Conservation (phyloP, 2,888 invertebrate species). For the Ernsta delagoae region DNA sequence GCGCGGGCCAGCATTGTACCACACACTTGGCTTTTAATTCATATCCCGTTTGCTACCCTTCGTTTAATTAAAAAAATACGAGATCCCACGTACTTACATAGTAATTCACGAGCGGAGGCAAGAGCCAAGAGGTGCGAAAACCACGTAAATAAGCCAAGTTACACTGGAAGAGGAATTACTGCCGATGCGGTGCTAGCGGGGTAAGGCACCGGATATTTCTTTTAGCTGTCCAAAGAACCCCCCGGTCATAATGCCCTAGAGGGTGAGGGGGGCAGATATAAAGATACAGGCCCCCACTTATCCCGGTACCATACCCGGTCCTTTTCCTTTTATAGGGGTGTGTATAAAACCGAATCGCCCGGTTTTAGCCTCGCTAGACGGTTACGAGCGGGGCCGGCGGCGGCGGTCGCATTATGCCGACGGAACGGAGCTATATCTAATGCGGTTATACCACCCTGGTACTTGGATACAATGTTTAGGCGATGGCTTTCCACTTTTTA, state of each 20-base stretch:
- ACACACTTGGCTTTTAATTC: constrained; percentile 35
- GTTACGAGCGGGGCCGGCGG: constrained; percentile 81
- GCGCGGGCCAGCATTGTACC: constrained; percentile 20
- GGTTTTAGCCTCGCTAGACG: constrained; percentile 83
- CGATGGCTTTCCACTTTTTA: constrained; percentile 52
- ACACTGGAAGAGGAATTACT: constrained; percentile 77
- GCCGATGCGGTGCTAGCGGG: constrained; percentile 60
- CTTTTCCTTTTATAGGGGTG: constrained; percentile 85
- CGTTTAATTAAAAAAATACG: constrained; percentile 47
- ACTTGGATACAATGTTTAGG: constrained; percentile 74
- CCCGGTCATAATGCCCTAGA: constrained; percentile 81
- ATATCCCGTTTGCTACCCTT: constrained; percentile 26
- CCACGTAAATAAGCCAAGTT: constrained; percentile 79
- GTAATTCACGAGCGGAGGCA: constrained; percentile 47
- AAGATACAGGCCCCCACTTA: constrained; percentile 84
- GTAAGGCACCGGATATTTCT: constrained; percentile 83
- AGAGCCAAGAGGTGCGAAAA: constrained; percentile 66
- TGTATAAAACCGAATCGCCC: constrained; percentile 84
- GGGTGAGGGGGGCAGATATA: constrained; percentile 82
- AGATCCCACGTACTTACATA: constrained; percentile 44
- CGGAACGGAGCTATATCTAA: constrained; percentile 71
- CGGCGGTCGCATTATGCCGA: constrained; percentile 58
- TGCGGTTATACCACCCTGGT: constrained; percentile 73
- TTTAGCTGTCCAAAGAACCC: constrained; percentile 84
- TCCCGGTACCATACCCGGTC: constrained; percentile 81